Percentiles rank a stretch among this genome's conserved stretches.
These are phyloP conservation scores for Iselma pallidipennis DNA, from an alignment of 2,888 invertebrate genomes.

Conservation along the genomic window DNA sequence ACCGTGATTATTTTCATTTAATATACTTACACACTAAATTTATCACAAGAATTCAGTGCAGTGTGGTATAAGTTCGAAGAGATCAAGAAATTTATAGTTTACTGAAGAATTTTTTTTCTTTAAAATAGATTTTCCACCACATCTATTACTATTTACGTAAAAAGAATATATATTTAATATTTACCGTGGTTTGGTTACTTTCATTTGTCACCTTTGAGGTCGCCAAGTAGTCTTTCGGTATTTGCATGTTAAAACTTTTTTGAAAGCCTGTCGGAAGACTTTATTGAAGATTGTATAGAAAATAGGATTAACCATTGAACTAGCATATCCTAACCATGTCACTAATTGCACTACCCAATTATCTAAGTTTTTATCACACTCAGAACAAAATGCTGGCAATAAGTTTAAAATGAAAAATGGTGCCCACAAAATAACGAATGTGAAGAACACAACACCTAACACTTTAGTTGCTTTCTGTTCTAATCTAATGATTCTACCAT, in stretches of 20 bases:
- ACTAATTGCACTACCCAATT: constrained; percentile 84
- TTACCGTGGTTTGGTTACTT: constrained; percentile 26
- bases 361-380: constrained; percentile 76
- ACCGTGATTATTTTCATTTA: constrained; percentile 25
- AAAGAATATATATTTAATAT: background rate
- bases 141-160: constrained; percentile 1
- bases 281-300: constrained; percentile 97
- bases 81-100: background rate
- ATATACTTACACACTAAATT: constrained; percentile 20
- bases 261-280: constrained; percentile 88
- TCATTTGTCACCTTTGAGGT: constrained; percentile 58
- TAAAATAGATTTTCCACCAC: constrained; percentile 8
- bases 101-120: background rate
- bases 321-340: constrained; percentile 92
- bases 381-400: constrained; percentile 79
- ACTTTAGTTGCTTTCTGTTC: constrained; percentile 98
- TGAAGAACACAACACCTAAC: constrained; percentile 91
- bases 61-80: background rate
- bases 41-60: constrained; percentile 39
- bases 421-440: constrained; percentile 94
- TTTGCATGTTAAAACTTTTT: constrained; percentile 79
- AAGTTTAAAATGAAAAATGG: constrained; percentile 92
- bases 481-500: constrained; percentile 80
- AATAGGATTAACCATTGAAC: constrained; percentile 93
- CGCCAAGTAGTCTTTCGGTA: constrained; percentile 67